Evolutionary conservation across 2,888 invertebrate species (phyloP), one percentile per base, ranked within the genome.

Genomic region (Taphrorychus bicolor): DNA sequence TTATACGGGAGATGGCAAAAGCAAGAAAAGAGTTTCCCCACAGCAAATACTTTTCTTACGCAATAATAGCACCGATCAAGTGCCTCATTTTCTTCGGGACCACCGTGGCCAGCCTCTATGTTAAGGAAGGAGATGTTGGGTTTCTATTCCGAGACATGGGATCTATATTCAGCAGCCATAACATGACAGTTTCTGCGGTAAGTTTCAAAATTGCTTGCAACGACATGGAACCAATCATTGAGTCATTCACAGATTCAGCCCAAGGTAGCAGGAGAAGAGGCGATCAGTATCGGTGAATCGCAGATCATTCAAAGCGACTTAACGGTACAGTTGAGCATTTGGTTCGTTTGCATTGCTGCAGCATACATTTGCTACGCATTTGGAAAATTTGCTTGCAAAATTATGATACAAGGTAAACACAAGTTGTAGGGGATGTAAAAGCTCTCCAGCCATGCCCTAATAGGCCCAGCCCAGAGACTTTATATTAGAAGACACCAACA

Each of bases 361-460:
- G 88, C 91, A 1, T 90, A 92, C 75, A 72, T 91, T 7, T 88
- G 88, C 73, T 91, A 88, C 76, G 84, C 84, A 17, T 86, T 87
- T 70, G 87, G 89, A 3, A 95, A 94, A 83, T 93, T 94, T 73
- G 91, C 94, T 0, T 94, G 94, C 83, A 93, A 93, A 84, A 91
- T 95, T 70, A 88, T 92, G 79, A 95, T 97, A 78, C 96, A 97
- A 80, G 88, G 71, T 71, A 32, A n/a, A 11, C 45, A 1, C 9
- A 51, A 9, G n/a, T 54, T 54, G 24, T 4, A 17, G 45, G 7
- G 19, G 32, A 32, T 32, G 3, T 3, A 32, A n/a, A n/a, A n/a
- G n/a, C n/a, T n/a, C n/a, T n/a, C n/a, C n/a, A n/a, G n/a, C n/a
- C n/a, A n/a, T n/a, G n/a, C n/a, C n/a, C n/a, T n/a, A n/a, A n/a